phyloP scores from a whole-genome alignment of 2,797 vertebrate genomes.

The Monodelphis domestica region DNA sequence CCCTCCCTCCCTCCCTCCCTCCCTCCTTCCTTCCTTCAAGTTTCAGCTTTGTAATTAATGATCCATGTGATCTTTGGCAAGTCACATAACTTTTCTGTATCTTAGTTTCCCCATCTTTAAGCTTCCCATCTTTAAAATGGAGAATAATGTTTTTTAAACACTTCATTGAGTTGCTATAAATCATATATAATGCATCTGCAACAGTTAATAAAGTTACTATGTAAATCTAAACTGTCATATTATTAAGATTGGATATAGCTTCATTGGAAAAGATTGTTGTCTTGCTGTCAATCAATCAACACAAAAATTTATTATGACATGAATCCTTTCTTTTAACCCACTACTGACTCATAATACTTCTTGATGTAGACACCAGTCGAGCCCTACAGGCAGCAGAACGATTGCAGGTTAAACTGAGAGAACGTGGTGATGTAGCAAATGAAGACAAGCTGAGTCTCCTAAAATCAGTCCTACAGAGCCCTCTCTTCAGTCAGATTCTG shows the following conservation, averaged over 20 bases:
- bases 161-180: background rate
- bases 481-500: conserved; percentile 97
- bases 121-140: background rate
- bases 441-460: conserved; percentile 95
- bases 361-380: conserved; percentile 91
- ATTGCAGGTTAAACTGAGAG: conserved; percentile 94
- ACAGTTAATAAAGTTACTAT: background rate
- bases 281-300: background rate
- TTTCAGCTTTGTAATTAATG: background rate
- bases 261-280: background rate
- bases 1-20: no score
- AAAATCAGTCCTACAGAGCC: conserved; percentile 96
- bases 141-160: background rate
- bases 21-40: no score
- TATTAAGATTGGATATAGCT: background rate
- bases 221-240: background rate
- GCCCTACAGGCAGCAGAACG: conserved; percentile 97
- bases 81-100: background rate
- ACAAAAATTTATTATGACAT: background rate
- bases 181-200: background rate
- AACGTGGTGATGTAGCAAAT: conserved; percentile 92
- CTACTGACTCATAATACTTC: conserved; percentile 70
- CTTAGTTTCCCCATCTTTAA: background rate
- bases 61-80: background rate
- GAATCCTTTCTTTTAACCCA: conserved; percentile 55